Conservation (phyloP, 64 coral and sea anemone species). For the Dendrophyllia cribrosa region DNA sequence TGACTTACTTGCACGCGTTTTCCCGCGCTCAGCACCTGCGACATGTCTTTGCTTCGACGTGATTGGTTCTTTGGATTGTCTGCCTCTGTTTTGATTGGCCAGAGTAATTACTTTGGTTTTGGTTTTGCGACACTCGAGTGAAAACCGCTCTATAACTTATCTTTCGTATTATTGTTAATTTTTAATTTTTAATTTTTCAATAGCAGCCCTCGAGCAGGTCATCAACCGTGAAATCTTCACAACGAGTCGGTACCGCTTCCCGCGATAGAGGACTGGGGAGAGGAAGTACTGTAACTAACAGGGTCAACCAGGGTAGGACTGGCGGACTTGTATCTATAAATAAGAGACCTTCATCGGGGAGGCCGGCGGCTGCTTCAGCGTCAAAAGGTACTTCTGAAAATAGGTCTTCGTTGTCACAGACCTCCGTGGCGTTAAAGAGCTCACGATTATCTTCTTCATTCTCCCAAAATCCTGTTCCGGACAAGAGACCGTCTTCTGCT, state of each 20-base stretch:
- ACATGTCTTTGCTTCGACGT: no score
- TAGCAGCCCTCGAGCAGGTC: not conserved
- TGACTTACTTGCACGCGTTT: no score
- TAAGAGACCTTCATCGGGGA: not conserved
- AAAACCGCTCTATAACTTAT: no score
- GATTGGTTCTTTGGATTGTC: no score
- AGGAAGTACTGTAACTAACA: not conserved
- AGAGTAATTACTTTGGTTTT: no score
- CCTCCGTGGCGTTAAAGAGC: not conserved
- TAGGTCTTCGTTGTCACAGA: not conserved
- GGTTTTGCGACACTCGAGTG: no score
- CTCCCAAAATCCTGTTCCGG: not conserved
- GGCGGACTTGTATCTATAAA: not conserved
- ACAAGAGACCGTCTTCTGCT: not conserved
- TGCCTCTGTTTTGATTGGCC: no score
- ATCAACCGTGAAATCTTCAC: not conserved
- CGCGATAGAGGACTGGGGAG: not conserved
- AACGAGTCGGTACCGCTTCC: not conserved
- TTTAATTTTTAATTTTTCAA: not conserved
- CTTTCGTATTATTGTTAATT: not conserved
- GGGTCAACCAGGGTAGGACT: not conserved
- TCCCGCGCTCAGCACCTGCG: no score
- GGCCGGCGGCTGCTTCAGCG: not conserved
- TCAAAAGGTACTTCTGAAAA: slow-evolving; percentile 1
- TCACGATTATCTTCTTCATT: not conserved